These are phyloP conservation scores for Allacma fusca DNA, from an alignment of 2,888 invertebrate species.

Conservation along the genomic window DNA sequence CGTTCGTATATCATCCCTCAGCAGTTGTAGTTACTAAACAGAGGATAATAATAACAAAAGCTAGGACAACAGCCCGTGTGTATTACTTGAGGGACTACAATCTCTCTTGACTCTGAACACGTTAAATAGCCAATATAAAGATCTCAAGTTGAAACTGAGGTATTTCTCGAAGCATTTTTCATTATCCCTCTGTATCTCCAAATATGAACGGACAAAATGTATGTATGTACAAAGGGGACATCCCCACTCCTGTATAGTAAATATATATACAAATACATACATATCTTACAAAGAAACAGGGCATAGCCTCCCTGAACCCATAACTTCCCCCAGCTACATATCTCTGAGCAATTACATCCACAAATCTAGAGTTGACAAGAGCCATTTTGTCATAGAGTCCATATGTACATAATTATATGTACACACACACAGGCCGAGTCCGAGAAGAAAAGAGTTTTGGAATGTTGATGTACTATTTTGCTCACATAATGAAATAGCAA, in stretches of 20 bases:
- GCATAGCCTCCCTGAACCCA: too few species aligned
- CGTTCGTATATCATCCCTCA: background rate
- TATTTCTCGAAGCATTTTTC: background rate
- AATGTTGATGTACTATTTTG: background rate
- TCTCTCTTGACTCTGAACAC: background rate
- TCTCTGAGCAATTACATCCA: too few species aligned
- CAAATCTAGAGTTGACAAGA: background rate
- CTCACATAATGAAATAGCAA: background rate
- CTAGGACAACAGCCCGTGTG: background rate
- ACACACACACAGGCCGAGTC: background rate
- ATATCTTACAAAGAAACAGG: too few species aligned
- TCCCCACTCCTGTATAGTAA: too few species aligned
- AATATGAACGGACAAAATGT: too few species aligned
- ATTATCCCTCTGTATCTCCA: background rate
- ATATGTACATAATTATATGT: background rate
- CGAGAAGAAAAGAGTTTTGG: background rate
- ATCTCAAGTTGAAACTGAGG: background rate
- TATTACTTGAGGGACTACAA: background rate
- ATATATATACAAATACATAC: too few species aligned
- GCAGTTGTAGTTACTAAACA: background rate
- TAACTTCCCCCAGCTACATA: too few species aligned
- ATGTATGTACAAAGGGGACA: too few species aligned
- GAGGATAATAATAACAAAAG: background rate
- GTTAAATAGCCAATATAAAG: conserved; percentile 3
- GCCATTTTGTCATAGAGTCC: background rate